These are phyloP conservation scores for Drosophila flavopinicola DNA, from an alignment of 2,888 invertebrate genomes.

Conservation along the genomic window DNA sequence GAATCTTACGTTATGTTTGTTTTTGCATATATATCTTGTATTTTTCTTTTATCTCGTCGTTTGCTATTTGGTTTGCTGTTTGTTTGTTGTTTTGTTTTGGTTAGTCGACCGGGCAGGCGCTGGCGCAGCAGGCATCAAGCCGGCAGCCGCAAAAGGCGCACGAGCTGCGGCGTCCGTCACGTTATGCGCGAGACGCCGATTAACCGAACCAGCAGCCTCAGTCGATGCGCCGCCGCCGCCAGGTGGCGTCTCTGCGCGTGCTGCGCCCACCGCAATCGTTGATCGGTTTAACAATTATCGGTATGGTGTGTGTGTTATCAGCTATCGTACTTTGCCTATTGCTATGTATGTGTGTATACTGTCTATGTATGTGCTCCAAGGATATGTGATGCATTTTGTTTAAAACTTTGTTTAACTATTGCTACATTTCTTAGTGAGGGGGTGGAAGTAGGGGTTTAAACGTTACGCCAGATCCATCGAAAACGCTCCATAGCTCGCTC, in stretches of 20 bases:
- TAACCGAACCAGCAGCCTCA: conserved; percentile 73
- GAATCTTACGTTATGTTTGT: too few species aligned
- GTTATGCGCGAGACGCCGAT: conserved; percentile 31
- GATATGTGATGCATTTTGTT: conserved; percentile 56
- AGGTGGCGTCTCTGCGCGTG: conserved; percentile 35
- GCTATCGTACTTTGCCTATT: conserved; percentile 42
- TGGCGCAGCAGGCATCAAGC: conserved; percentile 19
- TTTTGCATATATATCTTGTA: conserved; percentile 3
- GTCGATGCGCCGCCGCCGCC: conserved; percentile 40
- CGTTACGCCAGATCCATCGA: conserved; percentile 37
- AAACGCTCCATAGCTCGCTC: conserved; percentile 20
- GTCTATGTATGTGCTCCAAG: conserved; percentile 38
- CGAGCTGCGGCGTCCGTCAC: conserved; percentile 27
- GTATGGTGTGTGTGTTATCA: conserved; percentile 20
- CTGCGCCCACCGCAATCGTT: conserved; percentile 11
- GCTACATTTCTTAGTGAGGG: conserved; percentile 13
- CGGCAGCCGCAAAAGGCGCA: conserved; percentile 27
- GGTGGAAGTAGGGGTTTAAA: conserved; percentile 1
- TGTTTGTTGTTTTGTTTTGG: conserved; percentile 39
- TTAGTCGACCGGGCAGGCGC: conserved; percentile 18
- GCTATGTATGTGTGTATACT: conserved; percentile 17
- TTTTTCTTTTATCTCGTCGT: conserved; percentile 8
- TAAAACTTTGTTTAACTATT: conserved; percentile 42
- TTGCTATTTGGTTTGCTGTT: conserved; percentile 28
- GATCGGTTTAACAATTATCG: conserved; percentile 24